Conservation (phyloP, 1,140 invertebrate species). For the Drosophila fuyamai region DNA sequence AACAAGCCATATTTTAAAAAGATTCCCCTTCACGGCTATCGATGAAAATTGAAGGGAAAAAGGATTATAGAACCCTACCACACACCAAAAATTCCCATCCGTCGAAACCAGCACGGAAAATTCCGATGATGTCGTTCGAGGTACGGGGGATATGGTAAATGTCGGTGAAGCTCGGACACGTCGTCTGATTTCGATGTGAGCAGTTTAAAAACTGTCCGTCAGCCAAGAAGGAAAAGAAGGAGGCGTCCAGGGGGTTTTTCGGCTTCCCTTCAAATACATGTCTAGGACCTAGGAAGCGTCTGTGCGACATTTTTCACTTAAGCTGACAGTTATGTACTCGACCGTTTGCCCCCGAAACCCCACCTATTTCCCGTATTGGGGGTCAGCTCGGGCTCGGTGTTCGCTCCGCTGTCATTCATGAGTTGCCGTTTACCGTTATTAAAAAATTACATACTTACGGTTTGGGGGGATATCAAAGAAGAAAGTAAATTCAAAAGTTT, state of each 20-base stretch:
- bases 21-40: background rate
- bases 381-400: constrained; percentile 23
- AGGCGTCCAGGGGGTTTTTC: background rate
- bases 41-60: constrained; percentile 1
- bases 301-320: constrained; percentile 81
- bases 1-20: background rate
- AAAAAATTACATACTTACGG: constrained; percentile 76
- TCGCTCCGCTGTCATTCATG: constrained; percentile 69
- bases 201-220: constrained; percentile 48
- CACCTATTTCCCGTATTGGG: constrained; percentile 19
- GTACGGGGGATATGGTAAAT: constrained; percentile 28
- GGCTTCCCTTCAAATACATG: constrained; percentile 34
- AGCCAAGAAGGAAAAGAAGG: constrained; percentile 7
- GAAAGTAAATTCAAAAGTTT: constrained; percentile 77
- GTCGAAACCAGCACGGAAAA: background rate
- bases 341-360: constrained; percentile 13
- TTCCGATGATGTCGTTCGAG: constrained; percentile 7
- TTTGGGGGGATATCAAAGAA: constrained; percentile 19
- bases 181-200: constrained; percentile 66
- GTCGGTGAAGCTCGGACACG: constrained; percentile 49
- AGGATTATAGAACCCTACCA: background rate
- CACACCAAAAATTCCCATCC: background rate
- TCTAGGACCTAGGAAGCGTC: constrained; percentile 39
- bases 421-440: constrained; percentile 76
- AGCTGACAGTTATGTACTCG: constrained; percentile 74